phyloP scores from a whole-genome alignment of 2,888 invertebrate species.

The Neelides folsomi region DNA sequence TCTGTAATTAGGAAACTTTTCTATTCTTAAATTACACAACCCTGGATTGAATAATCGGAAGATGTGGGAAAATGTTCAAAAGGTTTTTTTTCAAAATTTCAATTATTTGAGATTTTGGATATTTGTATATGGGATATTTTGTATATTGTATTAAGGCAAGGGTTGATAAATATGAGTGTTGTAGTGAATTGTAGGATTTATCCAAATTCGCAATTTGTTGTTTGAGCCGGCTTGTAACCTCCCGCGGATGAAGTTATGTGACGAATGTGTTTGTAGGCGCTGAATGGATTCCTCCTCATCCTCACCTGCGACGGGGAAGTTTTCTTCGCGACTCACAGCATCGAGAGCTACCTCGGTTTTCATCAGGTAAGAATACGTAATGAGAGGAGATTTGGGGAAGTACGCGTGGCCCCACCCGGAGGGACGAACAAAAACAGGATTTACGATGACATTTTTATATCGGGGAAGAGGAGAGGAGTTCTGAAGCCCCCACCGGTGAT shows the following conservation, averaged over 20 bases:
- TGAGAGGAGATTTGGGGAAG: conserved; percentile 2
- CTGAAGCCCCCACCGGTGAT: conserved; percentile 4
- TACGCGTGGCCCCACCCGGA: conserved; percentile 1
- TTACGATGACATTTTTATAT: conserved; percentile 2
- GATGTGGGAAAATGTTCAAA: not conserved
- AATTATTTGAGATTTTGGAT: no score
- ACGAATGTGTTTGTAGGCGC: conserved; percentile 52
- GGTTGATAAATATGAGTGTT: no score
- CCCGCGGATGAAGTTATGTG: not conserved
- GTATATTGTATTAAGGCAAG: no score
- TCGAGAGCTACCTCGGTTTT: conserved; percentile 98
- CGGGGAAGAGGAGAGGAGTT: no score
- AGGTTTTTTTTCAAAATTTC: no score
- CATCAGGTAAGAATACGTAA: conserved; percentile 68
- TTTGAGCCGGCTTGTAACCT: no score
- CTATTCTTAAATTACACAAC: no score
- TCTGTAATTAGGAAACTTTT: not conserved
- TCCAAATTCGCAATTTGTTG: no score
- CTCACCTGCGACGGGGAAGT: conserved; percentile 98
- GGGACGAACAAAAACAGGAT: not conserved
- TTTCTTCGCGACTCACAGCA: conserved; percentile 98
- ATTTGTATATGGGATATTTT: no score
- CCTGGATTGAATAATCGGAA: not conserved
- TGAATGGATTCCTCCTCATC: conserved; percentile 98
- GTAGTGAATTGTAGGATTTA: no score